phyloP scores from a whole-genome alignment of 2,888 invertebrate species.

The Mechanitis mazaeus region DNA sequence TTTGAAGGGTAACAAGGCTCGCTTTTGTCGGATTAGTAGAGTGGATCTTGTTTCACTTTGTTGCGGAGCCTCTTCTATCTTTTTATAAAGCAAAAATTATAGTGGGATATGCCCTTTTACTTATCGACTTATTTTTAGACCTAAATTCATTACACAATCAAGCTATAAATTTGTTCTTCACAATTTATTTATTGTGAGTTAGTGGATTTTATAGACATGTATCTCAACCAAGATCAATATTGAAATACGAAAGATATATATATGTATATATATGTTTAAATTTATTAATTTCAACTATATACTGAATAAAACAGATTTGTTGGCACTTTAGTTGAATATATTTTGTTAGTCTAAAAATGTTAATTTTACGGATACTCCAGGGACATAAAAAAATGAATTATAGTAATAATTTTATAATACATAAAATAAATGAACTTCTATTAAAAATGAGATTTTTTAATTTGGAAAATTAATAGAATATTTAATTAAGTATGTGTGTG shows the following conservation, averaged over 20 bases:
- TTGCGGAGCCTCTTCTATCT: slow-evolving; percentile 68
- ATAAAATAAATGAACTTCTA: no score
- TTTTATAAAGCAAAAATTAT: slow-evolving; percentile 64
- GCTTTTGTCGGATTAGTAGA: slow-evolving; percentile 77
- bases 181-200: slow-evolving; percentile 1
- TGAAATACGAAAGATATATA: no score
- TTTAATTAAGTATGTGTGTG: slow-evolving; percentile 1
- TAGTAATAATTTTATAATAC: no score
- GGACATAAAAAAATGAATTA: no score
- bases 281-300: no score
- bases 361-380: no score
- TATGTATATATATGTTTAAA: background rate
- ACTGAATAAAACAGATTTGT: no score
- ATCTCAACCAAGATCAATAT: no score
- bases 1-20: slow-evolving; percentile 78
- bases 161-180: slow-evolving; percentile 4
- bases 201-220: no score
- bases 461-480: background rate
- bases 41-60: slow-evolving; percentile 77
- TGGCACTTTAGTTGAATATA: no score
- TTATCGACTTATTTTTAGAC: slow-evolving; percentile 12
- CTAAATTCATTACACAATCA: slow-evolving; percentile 7
- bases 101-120: slow-evolving; percentile 36
- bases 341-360: no score
- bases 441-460: background rate